phyloP scores from a whole-genome alignment of 2,113 vertebrate species.

The Chionomys nivalis region DNA sequence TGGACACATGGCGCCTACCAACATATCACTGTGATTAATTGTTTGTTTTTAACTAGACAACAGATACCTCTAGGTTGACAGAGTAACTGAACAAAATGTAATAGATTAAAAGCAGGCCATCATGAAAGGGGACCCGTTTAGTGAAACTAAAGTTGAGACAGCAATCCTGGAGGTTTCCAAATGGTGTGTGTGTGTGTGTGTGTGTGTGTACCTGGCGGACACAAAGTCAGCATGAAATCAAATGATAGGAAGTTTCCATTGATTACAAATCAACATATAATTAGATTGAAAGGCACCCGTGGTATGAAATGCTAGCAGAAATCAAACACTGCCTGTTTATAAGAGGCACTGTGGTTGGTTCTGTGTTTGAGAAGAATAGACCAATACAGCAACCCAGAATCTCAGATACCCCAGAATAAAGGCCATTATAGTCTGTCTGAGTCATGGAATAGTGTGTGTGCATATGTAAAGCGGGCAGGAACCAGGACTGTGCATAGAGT shows the following conservation, averaged over 20 bases:
- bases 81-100: conserved; percentile 29
- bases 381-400: conserved; percentile 27
- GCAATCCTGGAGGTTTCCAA: conserved; percentile 51
- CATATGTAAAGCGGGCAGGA: conserved; percentile 52
- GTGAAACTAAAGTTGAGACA: conserved; percentile 40
- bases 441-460: conserved; percentile 39
- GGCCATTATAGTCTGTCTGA: conserved; percentile 29
- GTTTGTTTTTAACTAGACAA: conserved; percentile 55
- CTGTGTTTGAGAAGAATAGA: conserved; percentile 51
- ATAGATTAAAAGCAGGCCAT: conserved; percentile 38
- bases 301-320: conserved; percentile 54
- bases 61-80: neutral
- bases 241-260: conserved; percentile 58
- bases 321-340: conserved; percentile 66
- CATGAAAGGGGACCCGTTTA: conserved; percentile 43
- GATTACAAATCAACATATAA: conserved; percentile 69
- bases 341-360: neutral
- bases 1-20: neutral
- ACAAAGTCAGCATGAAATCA: conserved; percentile 67
- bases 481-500: conserved; percentile 24
- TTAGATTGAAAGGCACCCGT: conserved; percentile 56
- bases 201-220: neutral
- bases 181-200: neutral
- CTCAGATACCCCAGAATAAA: conserved; percentile 45
- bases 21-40: neutral